Evolutionary conservation across 2,113 vertebrate genomes (phyloP).

Genomic region (Coracopsis vasa): DNA sequence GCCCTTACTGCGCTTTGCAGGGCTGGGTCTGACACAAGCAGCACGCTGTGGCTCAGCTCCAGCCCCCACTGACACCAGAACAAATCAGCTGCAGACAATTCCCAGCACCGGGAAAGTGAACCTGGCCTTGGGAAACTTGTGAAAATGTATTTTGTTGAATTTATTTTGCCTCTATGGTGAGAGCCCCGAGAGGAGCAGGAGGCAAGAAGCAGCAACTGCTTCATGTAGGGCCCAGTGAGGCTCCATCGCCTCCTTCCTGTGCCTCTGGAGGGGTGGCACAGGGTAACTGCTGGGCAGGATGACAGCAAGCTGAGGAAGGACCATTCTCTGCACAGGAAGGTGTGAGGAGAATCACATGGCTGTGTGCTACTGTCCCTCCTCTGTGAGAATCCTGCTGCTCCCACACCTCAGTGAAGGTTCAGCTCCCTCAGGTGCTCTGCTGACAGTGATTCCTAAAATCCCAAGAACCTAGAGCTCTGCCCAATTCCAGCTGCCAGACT

Average conservation of each 20-base stretch:
- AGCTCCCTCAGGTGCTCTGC: background rate
- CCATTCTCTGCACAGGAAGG: background rate
- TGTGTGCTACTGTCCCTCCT: background rate
- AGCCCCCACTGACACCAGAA: rapidly evolving
- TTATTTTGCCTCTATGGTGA: background rate
- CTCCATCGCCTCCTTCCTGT: rapidly evolving
- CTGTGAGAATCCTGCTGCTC: background rate
- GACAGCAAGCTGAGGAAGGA: background rate
- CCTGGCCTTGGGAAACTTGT: rapidly evolving
- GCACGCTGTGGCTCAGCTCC: background rate
- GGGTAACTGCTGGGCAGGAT: background rate
- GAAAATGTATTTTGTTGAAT: background rate
- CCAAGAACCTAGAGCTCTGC: background rate
- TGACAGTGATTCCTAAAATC: background rate
- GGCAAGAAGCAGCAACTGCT: background rate
- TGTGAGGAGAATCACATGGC: background rate
- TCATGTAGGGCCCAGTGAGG: rapidly evolving
- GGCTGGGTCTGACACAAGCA: background rate
- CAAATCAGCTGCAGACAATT: rapidly evolving
- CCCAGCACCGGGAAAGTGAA: background rate
- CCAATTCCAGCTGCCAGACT: background rate
- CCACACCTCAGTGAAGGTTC: background rate
- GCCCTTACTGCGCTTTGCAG: rapidly evolving
- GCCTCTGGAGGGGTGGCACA: background rate
- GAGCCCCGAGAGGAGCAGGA: background rate